A percentile compares a stretch with the other conserved stretches of the same genome.
These are phyloP conservation scores for Hydropsyche betteni DNA, from an alignment of 2,888 invertebrate genomes.

Conservation along the genomic window DNA sequence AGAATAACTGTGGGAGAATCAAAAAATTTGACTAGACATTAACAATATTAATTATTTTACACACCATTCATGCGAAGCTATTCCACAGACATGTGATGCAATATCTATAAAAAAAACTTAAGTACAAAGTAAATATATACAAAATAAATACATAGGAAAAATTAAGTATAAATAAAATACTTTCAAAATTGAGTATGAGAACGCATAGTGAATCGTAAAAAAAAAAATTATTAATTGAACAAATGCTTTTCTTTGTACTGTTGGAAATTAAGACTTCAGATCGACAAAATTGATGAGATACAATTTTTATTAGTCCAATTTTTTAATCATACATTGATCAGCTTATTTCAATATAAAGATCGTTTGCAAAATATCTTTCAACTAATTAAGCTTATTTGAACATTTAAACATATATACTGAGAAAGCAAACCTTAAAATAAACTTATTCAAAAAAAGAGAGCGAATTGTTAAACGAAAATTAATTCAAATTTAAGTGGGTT, in stretches of 20 bases:
- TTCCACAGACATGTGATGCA: background rate
- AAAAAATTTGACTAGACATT: constrained; percentile 50
- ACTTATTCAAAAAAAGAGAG: too few relatives aligned
- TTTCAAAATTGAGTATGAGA: background rate
- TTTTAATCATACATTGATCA: too few relatives aligned
- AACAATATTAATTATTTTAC: constrained; percentile 44
- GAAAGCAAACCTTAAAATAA: too few relatives aligned
- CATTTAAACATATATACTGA: too few relatives aligned
- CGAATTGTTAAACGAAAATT: background rate
- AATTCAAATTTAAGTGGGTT: background rate
- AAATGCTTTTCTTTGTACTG: constrained; percentile 20
- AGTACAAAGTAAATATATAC: constrained; percentile 45
- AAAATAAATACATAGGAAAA: constrained; percentile 39
- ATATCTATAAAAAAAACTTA: constrained; percentile 37
- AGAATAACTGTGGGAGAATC: constrained; percentile 49
- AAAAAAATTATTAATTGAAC: too few relatives aligned
- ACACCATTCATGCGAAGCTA: constrained; percentile 34
- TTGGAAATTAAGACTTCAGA: background rate
- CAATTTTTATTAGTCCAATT: background rate
- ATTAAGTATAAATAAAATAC: constrained; percentile 36
- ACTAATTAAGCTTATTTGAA: too few relatives aligned
- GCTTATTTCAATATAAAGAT: too few relatives aligned
- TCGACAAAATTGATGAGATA: background rate
- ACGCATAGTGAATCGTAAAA: too few relatives aligned
- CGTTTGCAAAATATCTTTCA: too few relatives aligned